Conservation (phyloP, 2,888 invertebrate species). For the Exephanes ischioxanthus region DNA sequence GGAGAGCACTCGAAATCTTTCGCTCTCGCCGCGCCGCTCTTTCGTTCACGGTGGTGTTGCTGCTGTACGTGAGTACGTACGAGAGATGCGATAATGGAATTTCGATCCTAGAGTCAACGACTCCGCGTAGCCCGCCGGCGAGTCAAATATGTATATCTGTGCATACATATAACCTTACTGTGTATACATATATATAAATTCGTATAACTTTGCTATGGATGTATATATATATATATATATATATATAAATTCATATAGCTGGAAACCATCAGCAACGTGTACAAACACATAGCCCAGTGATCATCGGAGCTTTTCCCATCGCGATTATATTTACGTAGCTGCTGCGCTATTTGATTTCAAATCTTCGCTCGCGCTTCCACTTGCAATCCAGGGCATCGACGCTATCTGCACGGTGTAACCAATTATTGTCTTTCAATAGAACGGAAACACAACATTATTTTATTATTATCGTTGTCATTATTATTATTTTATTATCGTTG, state of each 20-base stretch:
- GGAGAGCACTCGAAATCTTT: slow-evolving; percentile 56
- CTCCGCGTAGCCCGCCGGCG: slow-evolving; percentile 24
- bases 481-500: no score
- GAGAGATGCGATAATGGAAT: slow-evolving; percentile 64
- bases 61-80: slow-evolving; percentile 14
- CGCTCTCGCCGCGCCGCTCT: not conserved
- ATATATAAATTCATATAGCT: slow-evolving; percentile 2
- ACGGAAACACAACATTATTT: not conserved
- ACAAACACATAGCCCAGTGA: not conserved
- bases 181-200: not conserved
- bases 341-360: slow-evolving; percentile 31
- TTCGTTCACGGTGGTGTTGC: not conserved
- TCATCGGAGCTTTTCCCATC: not conserved
- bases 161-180: not conserved
- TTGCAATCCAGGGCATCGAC: slow-evolving; percentile 2
- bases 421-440: not conserved
- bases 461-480: no score
- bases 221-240: no score
- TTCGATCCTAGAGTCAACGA: slow-evolving; percentile 64
- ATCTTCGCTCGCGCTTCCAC: not conserved
- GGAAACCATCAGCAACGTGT: slow-evolving; percentile 13
- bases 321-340: slow-evolving; percentile 16
- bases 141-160: slow-evolving; percentile 16
- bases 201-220: no score
- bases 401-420: slow-evolving; percentile 33